These are phyloP conservation scores for Ametastegia equiseti DNA, from an alignment of 2,888 invertebrate genomes.

Conservation along the genomic window DNA sequence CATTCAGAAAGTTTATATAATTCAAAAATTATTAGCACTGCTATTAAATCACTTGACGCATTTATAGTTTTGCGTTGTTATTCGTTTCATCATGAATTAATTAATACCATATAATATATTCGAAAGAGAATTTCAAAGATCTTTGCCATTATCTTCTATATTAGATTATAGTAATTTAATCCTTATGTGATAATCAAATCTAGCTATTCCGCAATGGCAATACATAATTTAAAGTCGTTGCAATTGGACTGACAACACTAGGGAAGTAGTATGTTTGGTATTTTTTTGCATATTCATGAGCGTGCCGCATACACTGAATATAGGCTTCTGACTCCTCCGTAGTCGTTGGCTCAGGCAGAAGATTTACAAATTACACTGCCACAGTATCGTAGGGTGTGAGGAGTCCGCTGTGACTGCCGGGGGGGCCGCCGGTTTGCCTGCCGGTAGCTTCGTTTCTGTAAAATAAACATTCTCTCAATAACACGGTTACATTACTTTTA, in stretches of 20 bases:
- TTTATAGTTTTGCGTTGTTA: constrained; percentile 22
- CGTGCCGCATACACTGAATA: constrained; percentile 50
- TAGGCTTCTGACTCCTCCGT: constrained; percentile 49
- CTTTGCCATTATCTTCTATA: constrained; percentile 41
- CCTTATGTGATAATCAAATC: constrained; percentile 56
- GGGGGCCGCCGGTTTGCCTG: constrained; percentile 79
- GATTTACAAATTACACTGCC: constrained; percentile 97
- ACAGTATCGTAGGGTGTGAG: constrained; percentile 99
- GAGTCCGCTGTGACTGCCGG: constrained; percentile 82
- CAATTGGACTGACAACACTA: constrained; percentile 67
- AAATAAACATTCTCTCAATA: constrained; percentile 59
- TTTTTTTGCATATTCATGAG: constrained; percentile 45
- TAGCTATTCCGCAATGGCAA: constrained; percentile 49
- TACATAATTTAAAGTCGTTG: constrained; percentile 52
- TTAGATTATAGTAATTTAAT: constrained; percentile 50
- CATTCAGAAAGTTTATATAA: constrained; percentile 20
- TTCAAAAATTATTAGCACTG: constrained; percentile 28
- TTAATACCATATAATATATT: constrained; percentile 37
- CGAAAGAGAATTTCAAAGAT: constrained; percentile 43
- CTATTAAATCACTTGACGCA: constrained; percentile 35
- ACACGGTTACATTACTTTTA: not conserved
- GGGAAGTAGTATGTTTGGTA: constrained; percentile 50
- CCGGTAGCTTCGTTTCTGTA: constrained; percentile 95
- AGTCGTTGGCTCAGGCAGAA: constrained; percentile 54
- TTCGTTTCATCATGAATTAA: constrained; percentile 39